These are phyloP conservation scores for Prunella strophiata DNA, from an alignment of 2,797 vertebrate species.

Conservation along the genomic window DNA sequence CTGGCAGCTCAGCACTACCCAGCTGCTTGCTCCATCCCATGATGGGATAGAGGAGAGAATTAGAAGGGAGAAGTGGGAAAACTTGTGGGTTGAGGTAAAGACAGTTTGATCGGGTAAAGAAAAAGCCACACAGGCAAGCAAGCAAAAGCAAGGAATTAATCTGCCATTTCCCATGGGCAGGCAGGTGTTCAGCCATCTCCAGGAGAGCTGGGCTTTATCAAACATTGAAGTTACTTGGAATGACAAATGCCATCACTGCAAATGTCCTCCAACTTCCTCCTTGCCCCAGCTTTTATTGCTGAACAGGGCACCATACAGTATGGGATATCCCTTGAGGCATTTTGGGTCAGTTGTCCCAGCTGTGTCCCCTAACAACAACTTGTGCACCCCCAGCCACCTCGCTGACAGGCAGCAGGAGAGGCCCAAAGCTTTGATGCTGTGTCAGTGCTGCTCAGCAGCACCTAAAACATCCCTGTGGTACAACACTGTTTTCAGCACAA, in stretches of 20 bases:
- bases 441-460: neutral
- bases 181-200: neutral
- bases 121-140: neutral
- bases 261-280: neutral
- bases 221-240: neutral
- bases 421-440: neutral
- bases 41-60: neutral
- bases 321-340: neutral
- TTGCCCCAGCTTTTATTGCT: neutral
- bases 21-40: neutral
- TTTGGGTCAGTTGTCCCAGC: neutral
- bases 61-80: neutral
- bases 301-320: rapidly evolving
- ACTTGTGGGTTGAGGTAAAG: neutral
- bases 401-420: neutral
- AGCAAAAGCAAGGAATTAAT: neutral
- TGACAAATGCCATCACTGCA: neutral
- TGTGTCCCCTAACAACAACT: neutral
- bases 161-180: neutral
- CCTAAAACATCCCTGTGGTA: neutral
- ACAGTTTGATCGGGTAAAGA: neutral
- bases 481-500: neutral
- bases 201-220: neutral
- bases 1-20: neutral
- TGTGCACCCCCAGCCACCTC: neutral